Percentiles rank a stretch among this genome's conserved stretches.
phyloP scores from a whole-genome alignment of 92 coral and sea anemone species.

The Siderastrea siderea region DNA sequence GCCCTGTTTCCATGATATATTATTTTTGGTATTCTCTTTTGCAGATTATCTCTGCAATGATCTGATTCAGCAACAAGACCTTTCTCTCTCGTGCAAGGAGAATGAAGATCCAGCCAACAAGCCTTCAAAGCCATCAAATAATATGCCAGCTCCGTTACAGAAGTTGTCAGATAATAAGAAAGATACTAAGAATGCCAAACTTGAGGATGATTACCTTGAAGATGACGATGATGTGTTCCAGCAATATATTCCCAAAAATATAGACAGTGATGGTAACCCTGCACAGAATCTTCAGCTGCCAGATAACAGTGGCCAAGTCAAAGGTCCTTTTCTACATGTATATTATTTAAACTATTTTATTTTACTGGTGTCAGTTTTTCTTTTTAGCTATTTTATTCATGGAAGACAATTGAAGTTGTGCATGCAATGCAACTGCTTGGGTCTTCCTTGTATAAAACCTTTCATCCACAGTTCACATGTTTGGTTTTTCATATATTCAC shows the following conservation, averaged over 20 bases:
- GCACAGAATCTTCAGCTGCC: not conserved
- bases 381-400: not conserved
- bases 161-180: not conserved
- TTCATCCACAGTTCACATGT: too few relatives aligned
- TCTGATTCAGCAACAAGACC: slow-evolving; percentile 46
- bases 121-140: slow-evolving; percentile 18
- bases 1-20: too few relatives aligned
- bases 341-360: not conserved
- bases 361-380: too few relatives aligned
- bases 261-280: not conserved
- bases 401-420: not conserved
- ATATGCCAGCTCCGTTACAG: not conserved
- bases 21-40: not conserved
- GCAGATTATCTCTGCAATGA: slow-evolving; percentile 71
- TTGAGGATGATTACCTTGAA: slow-evolving; percentile 43
- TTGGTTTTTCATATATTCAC: too few relatives aligned
- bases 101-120: slow-evolving; percentile 58
- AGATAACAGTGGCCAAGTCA: not conserved
- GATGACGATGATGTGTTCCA: slow-evolving; percentile 77
- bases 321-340: slow-evolving; percentile 7
- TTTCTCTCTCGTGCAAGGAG: slow-evolving; percentile 69
- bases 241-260: slow-evolving; percentile 58
- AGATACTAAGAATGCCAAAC: slow-evolving; percentile 5
- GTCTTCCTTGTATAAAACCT: too few relatives aligned
- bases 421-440: too few relatives aligned